Conservation (phyloP, 2,888 invertebrate genomes). For the Campopleginae sp. region DNA sequence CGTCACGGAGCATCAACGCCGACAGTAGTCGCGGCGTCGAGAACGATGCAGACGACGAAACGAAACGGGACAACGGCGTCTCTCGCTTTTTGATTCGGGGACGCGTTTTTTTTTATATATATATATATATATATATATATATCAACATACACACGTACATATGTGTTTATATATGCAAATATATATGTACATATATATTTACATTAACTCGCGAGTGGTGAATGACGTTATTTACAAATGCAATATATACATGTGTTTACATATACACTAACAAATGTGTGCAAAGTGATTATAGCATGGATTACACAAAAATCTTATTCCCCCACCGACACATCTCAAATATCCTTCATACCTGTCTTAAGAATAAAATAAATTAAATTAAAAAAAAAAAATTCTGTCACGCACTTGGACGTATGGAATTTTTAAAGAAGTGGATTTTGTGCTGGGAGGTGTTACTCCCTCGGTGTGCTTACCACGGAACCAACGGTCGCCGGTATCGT, state of each 20-base stretch:
- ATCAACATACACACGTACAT: conserved; percentile 8
- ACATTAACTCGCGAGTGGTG: conserved; percentile 6
- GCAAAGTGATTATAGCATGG: conserved; percentile 61
- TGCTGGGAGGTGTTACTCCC: conserved; percentile 76
- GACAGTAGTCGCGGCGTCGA: conserved; percentile 54
- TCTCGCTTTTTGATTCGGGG: conserved; percentile 48
- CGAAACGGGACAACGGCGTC: conserved; percentile 40
- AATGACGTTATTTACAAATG: conserved; percentile 11
- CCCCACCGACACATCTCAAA: background rate
- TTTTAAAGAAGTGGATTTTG: conserved; percentile 77
- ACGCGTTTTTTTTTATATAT: conserved; percentile 24
- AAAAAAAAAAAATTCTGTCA: background rate
- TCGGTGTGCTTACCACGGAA: conserved; percentile 70
- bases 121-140: conserved; percentile 6
- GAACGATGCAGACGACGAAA: conserved; percentile 60
- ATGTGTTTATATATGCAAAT: background rate
- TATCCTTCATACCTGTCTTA: background rate
- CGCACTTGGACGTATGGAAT: conserved; percentile 74
- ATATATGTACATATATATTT: conserved; percentile 5
- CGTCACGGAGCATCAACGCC: conserved; percentile 61
- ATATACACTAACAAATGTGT: conserved; percentile 1
- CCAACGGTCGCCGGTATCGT: conserved; percentile 13
- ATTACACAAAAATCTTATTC: conserved; percentile 70
- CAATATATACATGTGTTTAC: background rate
- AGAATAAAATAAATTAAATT: background rate